Base-by-base conservation (phyloP, 2,113 vertebrate genomes). In the Taxidea taxus region DNA sequence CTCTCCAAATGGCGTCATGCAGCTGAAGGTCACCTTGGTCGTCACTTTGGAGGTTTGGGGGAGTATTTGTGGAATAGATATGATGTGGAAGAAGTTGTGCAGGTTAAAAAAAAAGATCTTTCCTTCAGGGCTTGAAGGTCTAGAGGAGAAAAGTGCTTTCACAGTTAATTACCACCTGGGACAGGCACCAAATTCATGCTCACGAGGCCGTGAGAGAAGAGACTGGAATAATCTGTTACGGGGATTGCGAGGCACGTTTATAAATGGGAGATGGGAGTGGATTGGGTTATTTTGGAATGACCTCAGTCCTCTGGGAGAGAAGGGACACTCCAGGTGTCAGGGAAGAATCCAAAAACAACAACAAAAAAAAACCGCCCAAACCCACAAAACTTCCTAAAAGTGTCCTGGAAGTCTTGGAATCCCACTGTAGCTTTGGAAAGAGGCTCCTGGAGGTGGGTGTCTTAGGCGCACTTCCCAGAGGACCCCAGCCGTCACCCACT, bases 401-500 rank as follows among this genome's bases (percentile, higher is more conserved):
- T 0, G 12, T 86, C 56, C 29, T 47, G 6, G 29, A 70, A 25
- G 87, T 75, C 20, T 3, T 64, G 37, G 66, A 21, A 2, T 39
- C 27, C 39, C 58, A n/a, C 21, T 6, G 11, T 12, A 7, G n/a
- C 49, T 81, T 29, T 86, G 11, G n/a, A 81, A 29, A 34, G 58
- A 58, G 25, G 37, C 16, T 77, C n/a, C 34, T 44, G 15, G 44
- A 70, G 11, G 29, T 44, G 0, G 4, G 15, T 39, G 2, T 34
- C 25, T 18, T 29, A 11, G 10, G 6, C 8, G 64, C 11, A 27
- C 15, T 27, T 85, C 39, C 25, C 58, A 37, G 49, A n/a, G 8
- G 23, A 7, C 5, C 23, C 2, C 51, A 49, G 8, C 23, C 51
- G 51, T 56, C 10, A 1, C 2, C 14, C 1, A 23, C 21, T 8